Conservation (phyloP, 2,888 invertebrate species). For the Microdon myrmicae region DNA sequence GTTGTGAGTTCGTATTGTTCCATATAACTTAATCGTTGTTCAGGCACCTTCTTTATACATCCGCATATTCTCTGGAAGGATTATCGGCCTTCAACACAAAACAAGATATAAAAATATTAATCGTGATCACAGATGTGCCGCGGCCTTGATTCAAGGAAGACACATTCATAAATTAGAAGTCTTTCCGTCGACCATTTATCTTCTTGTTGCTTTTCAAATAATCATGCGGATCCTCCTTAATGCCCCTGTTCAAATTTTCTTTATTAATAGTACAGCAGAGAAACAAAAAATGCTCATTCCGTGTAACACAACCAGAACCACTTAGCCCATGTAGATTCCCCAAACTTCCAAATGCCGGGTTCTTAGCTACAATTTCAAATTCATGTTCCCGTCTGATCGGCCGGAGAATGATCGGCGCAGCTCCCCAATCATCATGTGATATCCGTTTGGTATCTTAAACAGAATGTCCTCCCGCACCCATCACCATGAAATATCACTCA, state of each 20-base stretch:
- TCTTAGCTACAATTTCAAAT: slow-evolving; percentile 40
- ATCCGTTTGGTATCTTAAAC: not conserved
- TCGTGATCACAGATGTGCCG: too few species aligned
- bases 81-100: too few species aligned
- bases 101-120: too few species aligned
- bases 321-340: slow-evolving; percentile 35
- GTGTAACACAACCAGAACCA: slow-evolving; percentile 27
- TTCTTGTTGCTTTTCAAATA: slow-evolving; percentile 35
- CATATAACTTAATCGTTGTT: too few species aligned
- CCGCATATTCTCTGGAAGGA: too few species aligned
- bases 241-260: slow-evolving; percentile 2
- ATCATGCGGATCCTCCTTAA: slow-evolving; percentile 28
- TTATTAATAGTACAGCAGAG: slow-evolving; percentile 38
- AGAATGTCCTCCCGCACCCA: slow-evolving; percentile 43
- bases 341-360: slow-evolving; percentile 1
- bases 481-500: slow-evolving; percentile 41
- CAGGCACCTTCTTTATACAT: too few species aligned
- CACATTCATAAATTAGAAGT: slow-evolving; percentile 47
- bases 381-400: slow-evolving; percentile 40
- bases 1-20: too few species aligned
- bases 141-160: too few species aligned
- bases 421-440: slow-evolving; percentile 6
- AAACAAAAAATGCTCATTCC: slow-evolving; percentile 33
- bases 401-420: slow-evolving; percentile 27
- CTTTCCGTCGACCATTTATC: slow-evolving; percentile 37